These are phyloP conservation scores for Slavum lentiscoides DNA, from an alignment of 2,888 invertebrate genomes.

Conservation along the genomic window DNA sequence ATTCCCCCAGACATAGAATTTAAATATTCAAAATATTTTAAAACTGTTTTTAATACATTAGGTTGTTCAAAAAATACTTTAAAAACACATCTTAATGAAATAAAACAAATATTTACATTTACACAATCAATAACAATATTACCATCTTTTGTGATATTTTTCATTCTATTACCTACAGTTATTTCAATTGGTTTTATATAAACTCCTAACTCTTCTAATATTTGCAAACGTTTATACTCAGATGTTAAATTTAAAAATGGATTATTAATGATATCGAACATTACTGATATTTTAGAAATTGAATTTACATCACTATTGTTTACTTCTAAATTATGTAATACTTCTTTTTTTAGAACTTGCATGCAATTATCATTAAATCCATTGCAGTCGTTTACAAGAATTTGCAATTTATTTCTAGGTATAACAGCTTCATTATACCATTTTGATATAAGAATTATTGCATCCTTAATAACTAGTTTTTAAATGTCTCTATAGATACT, in stretches of 20 bases:
- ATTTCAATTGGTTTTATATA: slow-evolving; percentile 18
- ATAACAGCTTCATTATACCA: slow-evolving; percentile 5
- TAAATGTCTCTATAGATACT: neutral
- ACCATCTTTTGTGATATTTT: neutral
- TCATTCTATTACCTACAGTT: no score
- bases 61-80: slow-evolving; percentile 12
- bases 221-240: slow-evolving; percentile 3
- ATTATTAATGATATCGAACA: slow-evolving; percentile 9
- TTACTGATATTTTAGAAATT: neutral
- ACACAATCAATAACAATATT: slow-evolving; percentile 7
- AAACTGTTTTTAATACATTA: slow-evolving; percentile 4
- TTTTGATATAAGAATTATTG: slow-evolving; percentile 1
- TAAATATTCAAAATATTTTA: neutral
- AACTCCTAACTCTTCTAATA: slow-evolving; percentile 2
- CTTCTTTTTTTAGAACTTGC: slow-evolving; percentile 6
- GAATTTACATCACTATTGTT: neutral
- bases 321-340: neutral
- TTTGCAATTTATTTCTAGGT: slow-evolving; percentile 16
- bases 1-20: slow-evolving; percentile 1
- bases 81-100: slow-evolving; percentile 8
- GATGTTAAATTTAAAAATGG: slow-evolving; percentile 11
- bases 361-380: neutral
- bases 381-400: neutral
- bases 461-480: neutral
- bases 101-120: slow-evolving; percentile 15